These are phyloP conservation scores for Pemphredon lugubris DNA, from an alignment of 2,888 invertebrate genomes.

Conservation along the genomic window DNA sequence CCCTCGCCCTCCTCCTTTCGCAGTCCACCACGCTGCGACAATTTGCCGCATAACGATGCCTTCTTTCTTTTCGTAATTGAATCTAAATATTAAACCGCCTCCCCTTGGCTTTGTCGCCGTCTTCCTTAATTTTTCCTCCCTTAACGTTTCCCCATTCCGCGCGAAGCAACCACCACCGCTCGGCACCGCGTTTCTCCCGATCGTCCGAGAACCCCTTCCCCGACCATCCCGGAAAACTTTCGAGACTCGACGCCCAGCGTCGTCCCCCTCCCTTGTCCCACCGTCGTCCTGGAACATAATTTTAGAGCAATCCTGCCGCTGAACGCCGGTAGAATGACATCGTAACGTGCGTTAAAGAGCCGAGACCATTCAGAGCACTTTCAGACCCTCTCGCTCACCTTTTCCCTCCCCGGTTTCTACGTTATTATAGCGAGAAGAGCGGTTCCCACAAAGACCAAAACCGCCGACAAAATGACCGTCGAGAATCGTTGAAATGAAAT, in stretches of 20 bases:
- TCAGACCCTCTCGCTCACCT: slow-evolving; percentile 19
- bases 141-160: slow-evolving; percentile 39
- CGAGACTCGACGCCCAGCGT: slow-evolving; percentile 72
- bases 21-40: slow-evolving; percentile 64
- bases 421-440: slow-evolving; percentile 12
- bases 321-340: slow-evolving; percentile 74
- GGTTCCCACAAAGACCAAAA: too few relatives aligned
- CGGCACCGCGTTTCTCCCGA: background rate
- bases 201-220: slow-evolving; percentile 25
- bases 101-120: slow-evolving; percentile 62
- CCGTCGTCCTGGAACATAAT: slow-evolving; percentile 70
- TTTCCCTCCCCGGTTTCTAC: slow-evolving; percentile 14
- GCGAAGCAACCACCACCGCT: slow-evolving; percentile 21
- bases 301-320: slow-evolving; percentile 67
- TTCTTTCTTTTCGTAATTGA: slow-evolving; percentile 75
- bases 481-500: too few relatives aligned
- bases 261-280: slow-evolving; percentile 48
- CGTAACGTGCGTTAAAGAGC: slow-evolving; percentile 69
- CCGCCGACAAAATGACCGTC: background rate
- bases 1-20: slow-evolving; percentile 16
- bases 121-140: slow-evolving; percentile 64
- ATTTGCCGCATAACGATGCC: slow-evolving; percentile 76
- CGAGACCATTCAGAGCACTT: slow-evolving; percentile 64
- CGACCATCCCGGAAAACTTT: slow-evolving; percentile 70
- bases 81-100: slow-evolving; percentile 78